Evolutionary conservation across 2,888 invertebrate genomes (phyloP).

Genomic region (Acrobasis consociella): DNA sequence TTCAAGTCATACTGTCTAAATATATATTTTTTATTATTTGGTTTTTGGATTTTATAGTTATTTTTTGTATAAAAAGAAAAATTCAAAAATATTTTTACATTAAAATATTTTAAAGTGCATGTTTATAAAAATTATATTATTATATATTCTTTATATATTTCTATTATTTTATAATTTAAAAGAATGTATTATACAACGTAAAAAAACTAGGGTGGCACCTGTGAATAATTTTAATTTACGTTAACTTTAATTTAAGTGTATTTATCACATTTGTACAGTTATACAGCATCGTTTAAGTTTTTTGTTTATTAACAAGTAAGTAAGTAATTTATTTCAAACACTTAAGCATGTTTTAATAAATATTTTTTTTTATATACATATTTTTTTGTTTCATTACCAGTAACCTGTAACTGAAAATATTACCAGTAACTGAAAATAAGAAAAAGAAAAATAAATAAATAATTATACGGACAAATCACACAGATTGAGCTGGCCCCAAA

Average conservation of each 20-base stretch:
- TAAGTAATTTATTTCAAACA: slow-evolving; percentile 34
- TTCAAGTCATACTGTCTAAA: too few species aligned
- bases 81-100: too few species aligned
- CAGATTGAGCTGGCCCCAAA: too few species aligned
- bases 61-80: too few species aligned
- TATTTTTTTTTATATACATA: slow-evolving; percentile 6
- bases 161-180: not conserved
- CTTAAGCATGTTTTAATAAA: slow-evolving; percentile 15
- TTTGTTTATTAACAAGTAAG: slow-evolving; percentile 26
- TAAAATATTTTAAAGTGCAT: not conserved
- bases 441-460: too few species aligned
- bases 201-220: not conserved
- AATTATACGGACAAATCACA: too few species aligned
- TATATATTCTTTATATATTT: not conserved
- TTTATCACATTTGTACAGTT: slow-evolving; percentile 34
- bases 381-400: not conserved
- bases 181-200: not conserved
- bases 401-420: too few species aligned
- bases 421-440: too few species aligned
- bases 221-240: slow-evolving; percentile 12
- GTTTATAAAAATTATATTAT: not conserved
- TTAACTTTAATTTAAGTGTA: slow-evolving; percentile 3
- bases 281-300: slow-evolving; percentile 21
- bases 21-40: too few species aligned
- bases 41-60: too few species aligned